Percentiles rank a stretch among this genome's conserved stretches.
phyloP scores from a whole-genome alignment of 2,797 vertebrate genomes.

The Geotrypetes seraphini region DNA sequence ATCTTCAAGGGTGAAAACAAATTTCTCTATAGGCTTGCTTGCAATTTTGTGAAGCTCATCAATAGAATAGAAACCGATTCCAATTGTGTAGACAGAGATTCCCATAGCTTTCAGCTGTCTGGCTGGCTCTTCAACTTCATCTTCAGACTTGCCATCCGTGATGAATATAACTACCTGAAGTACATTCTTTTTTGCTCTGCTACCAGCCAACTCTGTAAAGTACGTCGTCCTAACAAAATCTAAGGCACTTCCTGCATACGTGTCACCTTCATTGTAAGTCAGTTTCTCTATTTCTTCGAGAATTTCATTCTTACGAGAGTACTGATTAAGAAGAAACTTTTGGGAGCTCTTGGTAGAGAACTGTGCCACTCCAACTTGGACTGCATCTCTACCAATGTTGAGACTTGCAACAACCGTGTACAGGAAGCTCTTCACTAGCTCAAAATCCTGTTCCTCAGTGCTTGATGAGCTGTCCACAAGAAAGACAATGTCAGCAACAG shows the following conservation, averaged over 20 bases:
- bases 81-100: conserved; percentile 58
- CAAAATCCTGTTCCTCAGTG: conserved; percentile 47
- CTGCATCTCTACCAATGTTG: conserved; percentile 49
- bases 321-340: conserved; percentile 59
- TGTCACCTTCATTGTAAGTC: conserved; percentile 42
- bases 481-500: conserved; percentile 65
- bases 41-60: conserved; percentile 48
- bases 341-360: conserved; percentile 44
- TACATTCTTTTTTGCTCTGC: conserved; percentile 39
- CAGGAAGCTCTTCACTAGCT: conserved; percentile 58
- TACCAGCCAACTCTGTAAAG: conserved; percentile 50
- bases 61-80: conserved; percentile 42
- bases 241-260: conserved; percentile 57
- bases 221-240: conserved; percentile 42
- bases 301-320: conserved; percentile 42
- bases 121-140: conserved; percentile 43
- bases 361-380: conserved; percentile 63
- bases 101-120: conserved; percentile 41
- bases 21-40: conserved; percentile 53
- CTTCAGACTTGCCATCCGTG: conserved; percentile 57
- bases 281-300: conserved; percentile 46
- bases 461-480: conserved; percentile 66
- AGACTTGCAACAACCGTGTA: conserved; percentile 43
- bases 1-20: conserved; percentile 37
- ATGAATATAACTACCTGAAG: conserved; percentile 68